Evolutionary conservation across 2,888 invertebrate species (phyloP).

Genomic region (Didymodactylos carnosus): DNA sequence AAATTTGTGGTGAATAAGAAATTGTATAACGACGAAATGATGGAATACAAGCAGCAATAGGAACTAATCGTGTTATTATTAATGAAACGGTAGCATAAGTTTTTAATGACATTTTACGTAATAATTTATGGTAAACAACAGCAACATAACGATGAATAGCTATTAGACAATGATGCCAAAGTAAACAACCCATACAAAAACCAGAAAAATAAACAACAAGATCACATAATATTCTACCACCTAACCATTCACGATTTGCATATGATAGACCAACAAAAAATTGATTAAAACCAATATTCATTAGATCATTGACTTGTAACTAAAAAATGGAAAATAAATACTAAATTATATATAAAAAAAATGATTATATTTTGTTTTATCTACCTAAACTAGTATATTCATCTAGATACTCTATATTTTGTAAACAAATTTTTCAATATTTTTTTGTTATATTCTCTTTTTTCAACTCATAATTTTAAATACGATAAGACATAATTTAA

Average conservation of each 20-base stretch:
- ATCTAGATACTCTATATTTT: no score
- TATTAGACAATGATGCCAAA: slow-evolving; percentile 14
- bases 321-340: neutral
- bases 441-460: no score
- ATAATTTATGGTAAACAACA: slow-evolving; percentile 4
- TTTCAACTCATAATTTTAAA: no score
- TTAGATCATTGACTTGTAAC: slow-evolving; percentile 10
- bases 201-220: slow-evolving; percentile 9
- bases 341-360: no score
- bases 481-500: no score
- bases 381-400: no score
- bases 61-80: slow-evolving; percentile 7
- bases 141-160: slow-evolving; percentile 8
- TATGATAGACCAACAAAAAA: slow-evolving; percentile 14
- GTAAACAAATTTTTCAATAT: no score
- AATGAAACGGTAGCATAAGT: slow-evolving; percentile 3
- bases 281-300: slow-evolving; percentile 14
- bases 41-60: slow-evolving; percentile 6
- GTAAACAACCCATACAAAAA: slow-evolving; percentile 5
- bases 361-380: no score
- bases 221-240: slow-evolving; percentile 1
- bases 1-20: neutral
- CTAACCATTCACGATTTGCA: slow-evolving; percentile 2
- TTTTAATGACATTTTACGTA: slow-evolving; percentile 4
- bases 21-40: slow-evolving; percentile 2